Base-by-base conservation (phyloP, 2,113 vertebrate species). In the Girardinichthys multiradiatus region DNA sequence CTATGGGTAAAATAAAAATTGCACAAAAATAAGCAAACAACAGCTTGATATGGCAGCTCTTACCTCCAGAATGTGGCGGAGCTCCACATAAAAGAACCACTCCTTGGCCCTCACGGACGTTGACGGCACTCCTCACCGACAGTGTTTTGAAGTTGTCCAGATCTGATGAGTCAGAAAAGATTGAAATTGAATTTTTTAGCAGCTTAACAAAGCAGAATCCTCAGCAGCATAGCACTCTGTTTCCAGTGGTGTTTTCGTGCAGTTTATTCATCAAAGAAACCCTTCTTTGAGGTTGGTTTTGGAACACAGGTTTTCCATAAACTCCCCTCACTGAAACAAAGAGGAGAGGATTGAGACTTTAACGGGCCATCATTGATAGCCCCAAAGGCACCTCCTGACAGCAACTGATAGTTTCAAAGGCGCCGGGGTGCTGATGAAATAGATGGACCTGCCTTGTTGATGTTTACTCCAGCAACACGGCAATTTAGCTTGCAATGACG, bases 101-200 rank as follows among this genome's bases (percentile, higher is more conserved):
- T 0, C 97, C 97, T 90, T 99, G 97, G 45, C 97, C 97, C 84
- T 98, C 96, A 0, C 97, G 95, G 51, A 98, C 97, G 0, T 96
- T 98, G 54, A 99, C 97, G 0, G 95, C 91, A 15, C 94, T 98
- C 85, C 97, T 95, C 83, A 88, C 94, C 27, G 91, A 93, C 68
- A 95, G 96, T 7, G 76, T 94, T 93, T 95, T 95, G 86, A 96
- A 94, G 90, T 91, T 95, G 62, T 99, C 96, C 2, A 94, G 93
- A 87, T 97, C 97, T 99, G 90, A 60, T 78, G 66, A 85, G 85
- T 87, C 73, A 84, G 78, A 91, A 31, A 64, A 82, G 65, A 3
- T 61, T 0, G 0, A 75, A 80, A 51, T 4, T 1, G 19, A 58
- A 70, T 64, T 37, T 77, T 33, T 12, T 17, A 21, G 5, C 66